phyloP scores from a whole-genome alignment of 2,797 vertebrate genomes.

The Carduelis carduelis region DNA sequence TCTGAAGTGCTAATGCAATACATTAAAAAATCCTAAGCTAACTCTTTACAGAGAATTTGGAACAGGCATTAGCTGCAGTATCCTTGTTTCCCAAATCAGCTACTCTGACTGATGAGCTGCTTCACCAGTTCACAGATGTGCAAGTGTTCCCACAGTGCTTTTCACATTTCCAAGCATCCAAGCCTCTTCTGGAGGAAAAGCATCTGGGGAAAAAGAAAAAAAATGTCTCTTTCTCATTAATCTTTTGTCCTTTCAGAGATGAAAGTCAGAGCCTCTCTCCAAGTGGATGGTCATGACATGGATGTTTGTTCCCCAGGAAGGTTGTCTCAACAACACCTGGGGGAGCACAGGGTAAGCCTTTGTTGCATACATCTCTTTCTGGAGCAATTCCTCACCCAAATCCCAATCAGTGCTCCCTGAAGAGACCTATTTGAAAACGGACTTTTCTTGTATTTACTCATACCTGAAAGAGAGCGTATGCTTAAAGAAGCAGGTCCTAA shows the following conservation, averaged over 20 bases:
- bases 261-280: not conserved
- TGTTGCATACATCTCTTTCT: not conserved
- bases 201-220: not conserved
- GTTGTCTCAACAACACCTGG: not conserved
- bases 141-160: not conserved
- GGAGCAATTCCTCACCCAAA: not conserved
- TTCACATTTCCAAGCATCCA: not conserved
- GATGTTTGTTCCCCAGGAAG: not conserved
- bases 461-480: not conserved
- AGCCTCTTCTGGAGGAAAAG: not conserved
- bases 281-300: not conserved
- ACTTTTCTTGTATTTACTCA: not conserved
- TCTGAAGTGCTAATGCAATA: conserved; percentile 15
- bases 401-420: not conserved
- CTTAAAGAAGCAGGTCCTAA: not conserved
- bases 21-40: not conserved
- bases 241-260: not conserved
- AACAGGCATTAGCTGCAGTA: not conserved
- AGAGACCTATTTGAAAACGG: not conserved
- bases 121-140: not conserved
- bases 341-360: not conserved
- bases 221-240: too few relatives aligned
- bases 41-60: conserved; percentile 7
- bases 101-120: not conserved
- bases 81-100: not conserved